Base-by-base conservation (phyloP, 2,797 vertebrate genomes). In the Acrocephalus scirpaceus region DNA sequence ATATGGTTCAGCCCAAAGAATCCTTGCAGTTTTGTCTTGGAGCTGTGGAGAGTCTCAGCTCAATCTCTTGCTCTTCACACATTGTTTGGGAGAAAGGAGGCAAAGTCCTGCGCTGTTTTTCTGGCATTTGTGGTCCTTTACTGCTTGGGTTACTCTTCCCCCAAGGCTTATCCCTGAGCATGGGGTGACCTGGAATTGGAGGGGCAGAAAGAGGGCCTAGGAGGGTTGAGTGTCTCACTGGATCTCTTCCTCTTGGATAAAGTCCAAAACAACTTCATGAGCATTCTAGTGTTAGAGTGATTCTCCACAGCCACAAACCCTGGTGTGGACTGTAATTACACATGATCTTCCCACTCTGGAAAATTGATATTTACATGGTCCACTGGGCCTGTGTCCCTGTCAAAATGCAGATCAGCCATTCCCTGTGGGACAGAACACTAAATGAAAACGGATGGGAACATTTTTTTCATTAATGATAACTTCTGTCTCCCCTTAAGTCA, bases 341-440 rank as follows among this genome's bases (percentile, higher is more conserved):
- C 92, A 83, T 3, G 79, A 86, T 93, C 86, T 95, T 86, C 87
- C 93, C 92, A 87, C 92, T 97, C 86, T 83, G 86, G 93, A 97
- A 97, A 97, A 97, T 92, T 88, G 94, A 96, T 96, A 88, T 92
- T 92, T 94, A 84, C 75, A 95, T 93, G 92, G 87, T 97, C 95
- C 86, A 48, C 48, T 96, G 94, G 81, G 45, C 88, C 53, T 17
- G 32, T 73, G 78, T 95, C 94, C 87, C 93, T 71, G 89, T 97
- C 92, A 96, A 95, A 97, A 97, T 96, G 96, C 88, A 97, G 92
- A 97, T 96, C 94, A 96, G 86, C 89, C 56, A 7, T 90, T 94
- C 90, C 77, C 85, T 16, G 9, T 10, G 54, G 90, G 95, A 81
- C 76, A 88, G 44, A 83, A 56, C 9, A 81, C 36, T 62, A 67